Evolutionary conservation across 2,888 invertebrate species (phyloP), one percentile per base, ranked within the genome.

Genomic region (Anorthoa munda): DNA sequence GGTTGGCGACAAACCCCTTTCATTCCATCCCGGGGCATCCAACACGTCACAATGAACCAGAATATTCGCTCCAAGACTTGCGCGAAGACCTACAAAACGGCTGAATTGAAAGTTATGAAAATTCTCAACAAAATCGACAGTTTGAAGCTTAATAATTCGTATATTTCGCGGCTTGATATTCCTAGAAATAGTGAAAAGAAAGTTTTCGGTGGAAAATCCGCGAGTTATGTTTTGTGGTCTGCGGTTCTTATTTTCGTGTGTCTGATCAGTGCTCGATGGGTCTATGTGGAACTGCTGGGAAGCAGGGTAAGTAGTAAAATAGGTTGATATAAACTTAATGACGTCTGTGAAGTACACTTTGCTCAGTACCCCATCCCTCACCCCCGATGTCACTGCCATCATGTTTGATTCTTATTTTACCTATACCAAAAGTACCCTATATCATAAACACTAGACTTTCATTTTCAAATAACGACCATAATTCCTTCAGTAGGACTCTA

Each of bases 51-150:
- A 76, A 95, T 95, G 95, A 90, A 79, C 70, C 86, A 85, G 58
- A 81, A 85, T n/a, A 56, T 64, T 1, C 87, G 85, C 17, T 74
- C 83, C 1, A 95, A 94, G 87, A 78, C 86, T 5, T 91, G 91
- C 53, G 93, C 94, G 1, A 95, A 95, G 86, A 95, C 93, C 82
- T 71, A 90, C 5, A 96, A 95, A 93, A 82, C 86, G 0, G 94
- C 94, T 0, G 95, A 96, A 86, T 66, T 91, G 4, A 95, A 94
- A 91, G 56, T 96, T 4, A 78, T 87, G 5, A 95, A 94, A 89
- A 94, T 96, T 69, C 64, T 95, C 0, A 89, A 85, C 23, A 96
- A 95, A 90, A 93, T 95, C 2, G 90, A 94, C 2, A 82, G 74
- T 76, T 88, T 93, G 4, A 93, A 94, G 79, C 86, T 96, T 5